Evolutionary conservation across 1,140 invertebrate genomes (phyloP), one percentile per base, ranked within the genome.

Genomic region (Mya arenaria): DNA sequence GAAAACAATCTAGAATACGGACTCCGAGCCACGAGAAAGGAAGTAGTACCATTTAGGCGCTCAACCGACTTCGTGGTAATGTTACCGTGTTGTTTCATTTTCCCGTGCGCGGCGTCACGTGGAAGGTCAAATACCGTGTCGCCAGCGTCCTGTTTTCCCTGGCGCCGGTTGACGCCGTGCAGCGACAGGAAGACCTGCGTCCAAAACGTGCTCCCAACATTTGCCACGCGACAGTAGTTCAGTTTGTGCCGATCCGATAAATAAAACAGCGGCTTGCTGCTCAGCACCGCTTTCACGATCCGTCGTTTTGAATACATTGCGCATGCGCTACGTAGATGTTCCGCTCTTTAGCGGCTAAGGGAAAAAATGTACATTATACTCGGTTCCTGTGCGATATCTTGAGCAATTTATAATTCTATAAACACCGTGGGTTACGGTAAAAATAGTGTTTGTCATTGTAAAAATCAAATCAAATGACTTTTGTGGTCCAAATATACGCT

Each of bases 1-100:
- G 72, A 75, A 75, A 75, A 75, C 37, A 75, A 48, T 63, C 72
- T 36, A 19, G 72, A 75, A 44, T 75, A 75, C n/a, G 72, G 72
- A 25, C 63, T 75, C 23, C 72, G 25, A 34, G 56, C 37, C 13
- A 75, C 72, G 34, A 75, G 32, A 41, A 75, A 75, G 28, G 56
- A 62, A 1, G 36, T 63, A 3, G 58, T 62, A n/a, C 34, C 15
- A 5, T 75, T 13, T 19, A 62, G 44, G 4, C 72, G 55, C 10
- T 63, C n/a, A 41, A 62, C 72, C 2, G 25, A 2, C 2, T 17
- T 17, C 23, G 63, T 41, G 3, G 36, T 62, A 25, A 75, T 52
- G 3, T 75, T 48, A 15, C 44, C n/a, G n/a, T 75, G 58, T 23
- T 28, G 19, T 63, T 62, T 75, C 23, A 75, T 62, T 19, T n/a